Conservation (phyloP, 2,797 vertebrate species). For the Apogon hyalosoma region DNA sequence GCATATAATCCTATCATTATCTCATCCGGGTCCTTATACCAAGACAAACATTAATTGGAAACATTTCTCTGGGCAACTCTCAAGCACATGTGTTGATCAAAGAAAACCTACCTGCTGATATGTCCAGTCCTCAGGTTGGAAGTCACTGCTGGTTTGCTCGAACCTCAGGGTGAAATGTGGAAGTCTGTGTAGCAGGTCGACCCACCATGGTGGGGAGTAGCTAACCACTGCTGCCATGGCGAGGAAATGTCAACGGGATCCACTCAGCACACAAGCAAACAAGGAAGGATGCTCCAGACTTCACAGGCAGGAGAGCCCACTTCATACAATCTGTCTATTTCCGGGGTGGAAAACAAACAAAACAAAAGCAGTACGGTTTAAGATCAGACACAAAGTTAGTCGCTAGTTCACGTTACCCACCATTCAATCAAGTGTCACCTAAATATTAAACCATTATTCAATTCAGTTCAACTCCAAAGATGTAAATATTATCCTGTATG, state of each 20-base stretch:
- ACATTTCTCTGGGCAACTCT: not conserved
- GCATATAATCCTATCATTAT: not conserved
- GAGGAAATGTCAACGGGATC: slow-evolving; percentile 28
- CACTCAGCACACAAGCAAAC: slow-evolving; percentile 23
- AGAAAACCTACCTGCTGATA: slow-evolving; percentile 92
- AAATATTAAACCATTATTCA: not conserved
- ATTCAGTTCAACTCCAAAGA: not conserved
- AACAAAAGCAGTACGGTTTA: slow-evolving; percentile 10
- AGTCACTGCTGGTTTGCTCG: slow-evolving; percentile 90
- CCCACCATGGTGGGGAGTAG: slow-evolving; percentile 97
- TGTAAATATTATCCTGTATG: fast-evolving
- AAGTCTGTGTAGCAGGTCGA: slow-evolving; percentile 91
- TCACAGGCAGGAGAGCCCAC: slow-evolving; percentile 33
- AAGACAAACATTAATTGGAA: not conserved
- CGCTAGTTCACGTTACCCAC: not conserved
- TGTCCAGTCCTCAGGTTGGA: slow-evolving; percentile 89
- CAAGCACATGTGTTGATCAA: not conserved
- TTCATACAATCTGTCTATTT: slow-evolving; percentile 40
- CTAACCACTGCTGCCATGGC: slow-evolving; percentile 92
- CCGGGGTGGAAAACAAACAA: slow-evolving; percentile 8
- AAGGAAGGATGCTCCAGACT: slow-evolving; percentile 39
- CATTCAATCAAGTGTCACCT: not conserved
- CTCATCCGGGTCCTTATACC: not conserved
- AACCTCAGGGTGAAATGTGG: slow-evolving; percentile 93
- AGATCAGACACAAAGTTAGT: not conserved